Base-by-base conservation (phyloP, 35 echinoderm and acorn worm genomes). In the Stichopus chloronotus region DNA sequence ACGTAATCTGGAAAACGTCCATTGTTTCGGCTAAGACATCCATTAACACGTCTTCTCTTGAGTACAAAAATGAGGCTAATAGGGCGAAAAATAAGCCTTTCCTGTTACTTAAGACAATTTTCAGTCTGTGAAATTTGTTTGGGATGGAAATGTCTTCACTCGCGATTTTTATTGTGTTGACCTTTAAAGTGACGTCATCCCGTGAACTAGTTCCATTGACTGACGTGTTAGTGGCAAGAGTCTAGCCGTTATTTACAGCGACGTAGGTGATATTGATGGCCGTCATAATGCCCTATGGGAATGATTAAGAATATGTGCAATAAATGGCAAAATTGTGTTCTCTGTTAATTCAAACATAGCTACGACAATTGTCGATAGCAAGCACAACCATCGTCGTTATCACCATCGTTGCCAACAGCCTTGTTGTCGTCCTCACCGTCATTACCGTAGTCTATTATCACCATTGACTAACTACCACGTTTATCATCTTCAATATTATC, bases 41-140 rank as follows among this genome's bases (percentile, higher is more conserved):
- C 76, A 91, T 78, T 13, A 77, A 53, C 21, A 77, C 58, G n/a
- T 91, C 76, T 79, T 77, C 90, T 21, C n/a, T 53, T 12, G 90
- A 77, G 53, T 57, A 91, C 14, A 76, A 57, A 43, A 91, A 24
- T 14, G 90, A 71, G 10, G 68, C 8, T 22, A 58, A 54, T 9
- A 91, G 19, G n/a, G 90, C 90, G 16, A 91, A 91, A 56, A 78
- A 53, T 5, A 91, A n/a, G 55, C 90, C 90, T 78, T 56, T 43
- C 17, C 90, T n/a, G 8, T 79, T 9, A 11, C 57, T n/a, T 6
- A 91, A 7, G 14, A 57, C 12, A 58, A 17, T 53, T 21, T 57
- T 52, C 55, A 83, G 24, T 14, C 7, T 52, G 16, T 12, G 52
- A 12, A 83, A 30, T 57, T 83, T 83, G 19, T n/a, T 57, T 83